These are phyloP conservation scores for Drosophila rufa DNA, from an alignment of 1,140 invertebrate genomes.

Conservation along the genomic window DNA sequence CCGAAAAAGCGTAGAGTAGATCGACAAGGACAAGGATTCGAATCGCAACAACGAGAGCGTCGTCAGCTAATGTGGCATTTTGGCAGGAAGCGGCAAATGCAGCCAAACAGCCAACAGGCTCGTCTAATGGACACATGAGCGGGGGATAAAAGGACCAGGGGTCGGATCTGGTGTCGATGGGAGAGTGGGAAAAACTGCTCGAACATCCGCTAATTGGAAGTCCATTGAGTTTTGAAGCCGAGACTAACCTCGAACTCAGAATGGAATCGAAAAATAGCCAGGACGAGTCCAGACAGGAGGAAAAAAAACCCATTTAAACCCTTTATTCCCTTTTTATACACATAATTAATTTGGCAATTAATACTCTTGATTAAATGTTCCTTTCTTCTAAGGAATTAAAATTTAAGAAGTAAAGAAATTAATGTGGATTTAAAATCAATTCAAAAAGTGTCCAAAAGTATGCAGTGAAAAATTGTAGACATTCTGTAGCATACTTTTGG, in stretches of 20 bases:
- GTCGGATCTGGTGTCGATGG: conserved; percentile 4
- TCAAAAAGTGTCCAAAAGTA: no score
- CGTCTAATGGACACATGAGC: conserved; percentile 47
- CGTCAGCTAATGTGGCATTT: conserved; percentile 71
- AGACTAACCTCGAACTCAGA: no score
- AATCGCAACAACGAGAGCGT: conserved; percentile 29
- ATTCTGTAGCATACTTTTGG: neutral
- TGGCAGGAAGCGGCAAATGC: conserved; percentile 45
- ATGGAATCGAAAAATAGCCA: neutral
- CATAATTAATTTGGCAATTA: neutral
- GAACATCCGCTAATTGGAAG: conserved; percentile 41
- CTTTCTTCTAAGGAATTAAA: no score
- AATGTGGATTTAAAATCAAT: neutral
- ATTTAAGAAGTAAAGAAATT: neutral
- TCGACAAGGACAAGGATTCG: conserved; percentile 27
- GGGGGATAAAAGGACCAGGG: neutral
- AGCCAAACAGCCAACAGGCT: conserved; percentile 39
- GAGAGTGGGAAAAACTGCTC: conserved; percentile 5
- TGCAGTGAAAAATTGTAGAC: neutral
- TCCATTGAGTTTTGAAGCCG: conserved; percentile 24
- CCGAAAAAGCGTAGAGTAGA: conserved; percentile 25
- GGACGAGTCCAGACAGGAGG: no score
- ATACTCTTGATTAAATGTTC: neutral
- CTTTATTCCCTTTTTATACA: no score
- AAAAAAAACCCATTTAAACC: neutral